These are phyloP conservation scores for Scopus umbretta DNA, from an alignment of 2,113 vertebrate species.

Conservation along the genomic window DNA sequence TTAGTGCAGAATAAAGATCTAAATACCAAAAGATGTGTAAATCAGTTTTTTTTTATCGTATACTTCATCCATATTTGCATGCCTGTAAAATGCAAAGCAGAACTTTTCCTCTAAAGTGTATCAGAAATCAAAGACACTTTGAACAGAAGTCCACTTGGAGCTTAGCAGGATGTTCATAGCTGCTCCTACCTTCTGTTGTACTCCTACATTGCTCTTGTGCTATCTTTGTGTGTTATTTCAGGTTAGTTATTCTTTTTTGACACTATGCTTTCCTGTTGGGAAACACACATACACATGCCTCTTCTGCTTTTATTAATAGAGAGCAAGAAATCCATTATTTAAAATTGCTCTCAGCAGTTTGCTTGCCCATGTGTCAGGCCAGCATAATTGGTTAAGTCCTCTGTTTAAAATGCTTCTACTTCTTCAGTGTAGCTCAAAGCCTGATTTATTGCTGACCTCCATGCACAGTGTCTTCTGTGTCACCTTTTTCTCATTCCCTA, in stretches of 20 bases:
- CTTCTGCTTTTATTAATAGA: neutral
- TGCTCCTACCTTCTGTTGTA: neutral
- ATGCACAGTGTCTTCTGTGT: neutral
- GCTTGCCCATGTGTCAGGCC: neutral
- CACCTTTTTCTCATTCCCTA: neutral
- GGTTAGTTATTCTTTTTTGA: neutral
- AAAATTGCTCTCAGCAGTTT: neutral
- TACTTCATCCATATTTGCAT: neutral
- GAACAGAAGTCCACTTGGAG: neutral
- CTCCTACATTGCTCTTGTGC: neutral
- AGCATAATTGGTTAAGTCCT: neutral
- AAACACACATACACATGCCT: neutral
- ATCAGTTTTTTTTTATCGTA: neutral
- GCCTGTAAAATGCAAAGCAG: neutral
- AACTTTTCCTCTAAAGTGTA: neutral
- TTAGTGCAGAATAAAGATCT: neutral
- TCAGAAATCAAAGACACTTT: neutral
- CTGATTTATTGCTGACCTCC: neutral
- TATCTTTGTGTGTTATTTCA: neutral
- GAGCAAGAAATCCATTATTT: neutral
- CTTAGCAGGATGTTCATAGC: neutral
- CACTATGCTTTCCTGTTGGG: neutral
- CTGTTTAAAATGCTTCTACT: neutral
- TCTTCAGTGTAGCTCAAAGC: neutral
- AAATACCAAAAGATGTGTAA: neutral